Conservation (phyloP, 2,888 invertebrate species). For the Acleris laterana region DNA sequence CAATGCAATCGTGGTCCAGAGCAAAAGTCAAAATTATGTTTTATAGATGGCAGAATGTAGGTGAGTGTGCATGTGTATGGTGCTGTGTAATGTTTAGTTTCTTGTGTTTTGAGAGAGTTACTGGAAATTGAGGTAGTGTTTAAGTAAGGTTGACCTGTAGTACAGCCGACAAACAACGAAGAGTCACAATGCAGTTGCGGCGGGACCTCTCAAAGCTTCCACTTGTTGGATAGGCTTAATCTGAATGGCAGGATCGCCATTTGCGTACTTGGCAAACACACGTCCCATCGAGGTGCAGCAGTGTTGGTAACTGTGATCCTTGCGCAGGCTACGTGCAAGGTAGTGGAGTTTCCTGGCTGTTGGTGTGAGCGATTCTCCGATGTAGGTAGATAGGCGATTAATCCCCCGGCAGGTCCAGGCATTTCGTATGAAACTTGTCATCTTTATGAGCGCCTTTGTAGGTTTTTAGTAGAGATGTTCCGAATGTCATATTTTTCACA, state of each 20-base stretch:
- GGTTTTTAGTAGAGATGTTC: neutral
- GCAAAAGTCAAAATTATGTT: neutral
- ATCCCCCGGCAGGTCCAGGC: constrained; percentile 4
- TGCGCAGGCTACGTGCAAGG: constrained; percentile 8
- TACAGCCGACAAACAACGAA: neutral
- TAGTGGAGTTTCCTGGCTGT: constrained; percentile 10
- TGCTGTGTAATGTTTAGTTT: neutral
- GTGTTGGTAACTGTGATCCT: constrained; percentile 9
- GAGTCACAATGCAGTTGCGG: neutral
- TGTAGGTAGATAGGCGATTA: neutral
- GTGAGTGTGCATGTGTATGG: neutral
- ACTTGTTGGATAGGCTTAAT: constrained; percentile 9
- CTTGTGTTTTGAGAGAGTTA: neutral
- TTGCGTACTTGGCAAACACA: constrained; percentile 1
- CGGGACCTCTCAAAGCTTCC: neutral
- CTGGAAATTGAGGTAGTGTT: neutral
- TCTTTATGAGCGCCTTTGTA: constrained; percentile 1
- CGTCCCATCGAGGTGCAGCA: constrained; percentile 18
- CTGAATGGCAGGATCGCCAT: constrained; percentile 4
- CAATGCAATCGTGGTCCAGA: neutral
- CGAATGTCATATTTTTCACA: too few species aligned
- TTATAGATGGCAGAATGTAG: neutral
- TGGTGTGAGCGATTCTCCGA: constrained; percentile 1
- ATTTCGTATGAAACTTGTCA: constrained; percentile 2
- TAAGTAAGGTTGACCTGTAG: neutral